Evolutionary conservation across 2,113 vertebrate genomes (phyloP).

Genomic region (Ochotona curzoniae): DNA sequence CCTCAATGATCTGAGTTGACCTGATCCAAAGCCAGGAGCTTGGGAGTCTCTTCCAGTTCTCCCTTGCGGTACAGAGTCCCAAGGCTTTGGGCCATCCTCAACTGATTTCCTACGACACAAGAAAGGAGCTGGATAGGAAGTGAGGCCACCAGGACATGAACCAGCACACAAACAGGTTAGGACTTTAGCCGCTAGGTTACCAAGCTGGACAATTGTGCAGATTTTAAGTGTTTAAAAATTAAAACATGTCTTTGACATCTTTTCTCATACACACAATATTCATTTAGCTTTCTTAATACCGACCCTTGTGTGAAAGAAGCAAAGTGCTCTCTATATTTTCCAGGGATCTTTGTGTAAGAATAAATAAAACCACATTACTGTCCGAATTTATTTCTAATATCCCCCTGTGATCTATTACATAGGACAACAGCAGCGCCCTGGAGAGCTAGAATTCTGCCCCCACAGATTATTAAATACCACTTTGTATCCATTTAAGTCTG

Average conservation of each 20-base stretch:
- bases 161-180: too few relatives aligned
- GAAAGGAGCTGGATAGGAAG: too few relatives aligned
- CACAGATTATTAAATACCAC: background rate
- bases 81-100: too few relatives aligned
- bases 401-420: constrained; percentile 66
- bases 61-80: too few relatives aligned
- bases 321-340: constrained; percentile 17
- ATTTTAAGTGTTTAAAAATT: constrained; percentile 18
- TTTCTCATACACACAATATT: background rate
- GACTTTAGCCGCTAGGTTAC: too few relatives aligned
- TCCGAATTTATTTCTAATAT: constrained; percentile 77
- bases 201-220: background rate
- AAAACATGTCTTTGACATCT: constrained; percentile 27
- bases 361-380: constrained; percentile 55
- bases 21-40: too few relatives aligned
- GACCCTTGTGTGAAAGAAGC: constrained; percentile 45
- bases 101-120: too few relatives aligned
- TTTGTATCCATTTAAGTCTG: constrained; percentile 64
- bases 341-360: constrained; percentile 5
- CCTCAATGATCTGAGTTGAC: too few relatives aligned
- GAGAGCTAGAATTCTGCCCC: constrained; percentile 46
- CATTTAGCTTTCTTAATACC: background rate
- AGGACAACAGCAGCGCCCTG: constrained; percentile 59
- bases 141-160: too few relatives aligned
- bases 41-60: too few relatives aligned